Evolutionary conservation across 2,888 invertebrate species (phyloP).

Genomic region (Steinernema hermaphroditum): DNA sequence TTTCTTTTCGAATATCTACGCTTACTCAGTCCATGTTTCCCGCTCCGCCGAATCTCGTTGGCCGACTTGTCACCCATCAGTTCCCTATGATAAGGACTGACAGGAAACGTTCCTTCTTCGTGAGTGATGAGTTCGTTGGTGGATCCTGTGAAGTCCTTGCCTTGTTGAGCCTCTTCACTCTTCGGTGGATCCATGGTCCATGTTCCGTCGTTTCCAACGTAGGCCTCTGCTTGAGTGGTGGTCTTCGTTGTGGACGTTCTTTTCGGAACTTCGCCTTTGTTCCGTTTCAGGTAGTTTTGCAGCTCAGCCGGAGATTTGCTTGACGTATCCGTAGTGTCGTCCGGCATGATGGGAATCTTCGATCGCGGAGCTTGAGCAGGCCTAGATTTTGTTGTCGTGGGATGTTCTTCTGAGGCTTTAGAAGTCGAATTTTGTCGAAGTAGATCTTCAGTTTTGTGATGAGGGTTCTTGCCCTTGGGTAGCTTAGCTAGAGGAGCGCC

Average conservation of each 20-base stretch:
- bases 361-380: too few species aligned
- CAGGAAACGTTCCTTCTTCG: conserved; percentile 20
- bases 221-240: not conserved
- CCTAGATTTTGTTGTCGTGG: too few species aligned
- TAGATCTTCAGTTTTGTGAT: too few species aligned
- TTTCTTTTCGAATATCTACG: conserved; percentile 15
- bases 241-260: not conserved
- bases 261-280: not conserved
- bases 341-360: too few species aligned
- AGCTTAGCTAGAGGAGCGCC: too few species aligned
- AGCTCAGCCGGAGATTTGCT: not conserved
- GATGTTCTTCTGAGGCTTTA: too few species aligned
- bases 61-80: not conserved
- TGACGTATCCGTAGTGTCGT: not conserved
- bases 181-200: conserved; percentile 17
- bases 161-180: not conserved
- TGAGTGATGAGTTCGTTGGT: conserved; percentile 14
- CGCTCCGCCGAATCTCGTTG: conserved; percentile 12
- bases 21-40: conserved; percentile 9
- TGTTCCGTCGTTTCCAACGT: conserved; percentile 4
- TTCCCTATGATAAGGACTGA: conserved; percentile 8
- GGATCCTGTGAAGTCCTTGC: not conserved
- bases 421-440: too few species aligned
- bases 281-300: not conserved
- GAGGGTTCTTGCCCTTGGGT: too few species aligned